Conservation (phyloP, 1,140 invertebrate species). For the Drosophila novamexicana region DNA sequence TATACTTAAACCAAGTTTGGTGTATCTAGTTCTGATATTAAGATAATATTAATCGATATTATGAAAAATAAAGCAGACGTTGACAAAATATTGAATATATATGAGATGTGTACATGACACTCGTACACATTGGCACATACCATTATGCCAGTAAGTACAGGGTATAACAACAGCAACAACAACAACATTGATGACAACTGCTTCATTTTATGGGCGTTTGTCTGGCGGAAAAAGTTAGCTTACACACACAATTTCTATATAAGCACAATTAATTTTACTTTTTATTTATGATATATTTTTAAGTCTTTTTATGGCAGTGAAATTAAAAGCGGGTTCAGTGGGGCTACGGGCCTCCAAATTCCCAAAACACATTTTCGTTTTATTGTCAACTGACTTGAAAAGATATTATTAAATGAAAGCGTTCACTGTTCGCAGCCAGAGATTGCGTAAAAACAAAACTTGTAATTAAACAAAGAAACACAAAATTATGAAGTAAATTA, state of each 20-base stretch:
- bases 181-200: conserved; percentile 29
- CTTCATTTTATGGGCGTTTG: conserved; percentile 34
- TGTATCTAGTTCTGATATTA: too few species aligned
- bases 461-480: background rate
- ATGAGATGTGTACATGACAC: too few species aligned
- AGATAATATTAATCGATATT: too few species aligned
- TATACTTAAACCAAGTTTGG: too few species aligned
- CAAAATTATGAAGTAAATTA: background rate
- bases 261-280: conserved; percentile 59
- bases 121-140: too few species aligned
- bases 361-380: conserved; percentile 6
- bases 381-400: conserved; percentile 1
- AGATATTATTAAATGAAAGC: conserved; percentile 6
- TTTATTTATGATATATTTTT: conserved; percentile 32
- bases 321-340: conserved; percentile 45
- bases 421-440: background rate
- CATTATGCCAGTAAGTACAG: too few species aligned
- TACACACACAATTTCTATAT: conserved; percentile 42
- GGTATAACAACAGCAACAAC: background rate
- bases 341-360: conserved; percentile 8
- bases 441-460: background rate
- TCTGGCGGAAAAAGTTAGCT: conserved; percentile 31
- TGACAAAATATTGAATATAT: too few species aligned
- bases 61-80: too few species aligned
- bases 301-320: conserved; percentile 56